Conservation (phyloP, 2,888 invertebrate species). For the Xylota segnis region DNA sequence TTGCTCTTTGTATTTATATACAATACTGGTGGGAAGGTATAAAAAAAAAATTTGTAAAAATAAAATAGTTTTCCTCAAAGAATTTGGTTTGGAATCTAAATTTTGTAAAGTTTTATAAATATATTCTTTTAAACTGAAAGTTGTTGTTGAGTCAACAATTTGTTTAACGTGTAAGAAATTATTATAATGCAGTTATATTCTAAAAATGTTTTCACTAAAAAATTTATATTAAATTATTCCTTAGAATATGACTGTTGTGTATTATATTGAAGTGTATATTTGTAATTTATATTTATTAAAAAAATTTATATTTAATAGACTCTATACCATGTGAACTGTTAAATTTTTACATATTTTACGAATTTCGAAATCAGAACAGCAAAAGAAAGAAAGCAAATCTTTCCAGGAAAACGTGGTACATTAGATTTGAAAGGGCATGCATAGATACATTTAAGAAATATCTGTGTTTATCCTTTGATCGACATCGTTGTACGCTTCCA, state of each 20-base stretch:
- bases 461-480: too few species aligned
- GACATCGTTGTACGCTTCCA: too few species aligned
- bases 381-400: too few species aligned
- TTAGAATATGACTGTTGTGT: too few species aligned
- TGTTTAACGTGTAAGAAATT: background rate
- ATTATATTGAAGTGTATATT: background rate
- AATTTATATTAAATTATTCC: background rate
- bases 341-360: too few species aligned
- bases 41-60: constrained; percentile 11
- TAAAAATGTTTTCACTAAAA: too few species aligned
- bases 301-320: background rate
- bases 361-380: too few species aligned
- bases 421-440: too few species aligned
- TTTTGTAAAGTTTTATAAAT: constrained; percentile 42
- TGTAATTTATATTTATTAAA: background rate
- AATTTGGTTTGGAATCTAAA: constrained; percentile 81
- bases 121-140: constrained; percentile 22
- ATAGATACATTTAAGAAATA: too few species aligned
- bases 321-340: too few species aligned
- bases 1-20: constrained; percentile 48
- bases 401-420: too few species aligned
- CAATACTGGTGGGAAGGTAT: constrained; percentile 65
- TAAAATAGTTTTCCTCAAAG: constrained; percentile 47
- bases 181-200: background rate
- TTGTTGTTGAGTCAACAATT: constrained; percentile 65